Percentiles rank a stretch among this genome's conserved stretches.
phyloP scores from a whole-genome alignment of 2,888 invertebrate genomes.

The Drosophila lacicola region DNA sequence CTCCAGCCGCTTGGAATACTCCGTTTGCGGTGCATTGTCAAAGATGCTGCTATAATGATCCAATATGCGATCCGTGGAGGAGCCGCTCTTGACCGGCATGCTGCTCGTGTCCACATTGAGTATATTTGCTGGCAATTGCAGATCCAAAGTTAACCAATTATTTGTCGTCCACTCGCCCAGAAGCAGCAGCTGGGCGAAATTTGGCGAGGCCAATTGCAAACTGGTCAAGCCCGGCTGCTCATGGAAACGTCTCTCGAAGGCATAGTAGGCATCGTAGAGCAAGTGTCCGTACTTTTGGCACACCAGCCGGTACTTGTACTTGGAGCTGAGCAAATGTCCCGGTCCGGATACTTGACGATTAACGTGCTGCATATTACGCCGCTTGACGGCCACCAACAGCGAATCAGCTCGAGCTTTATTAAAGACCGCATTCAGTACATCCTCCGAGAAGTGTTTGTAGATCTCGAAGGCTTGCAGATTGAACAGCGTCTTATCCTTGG shows the following conservation, averaged over 20 bases:
- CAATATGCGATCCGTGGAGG: slow-evolving; percentile 81
- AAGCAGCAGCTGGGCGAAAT: slow-evolving; percentile 86
- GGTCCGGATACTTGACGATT: slow-evolving; percentile 79
- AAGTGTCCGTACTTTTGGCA: slow-evolving; percentile 77
- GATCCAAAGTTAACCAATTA: slow-evolving; percentile 71
- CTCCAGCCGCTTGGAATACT: slow-evolving; percentile 82
- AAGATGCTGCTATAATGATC: slow-evolving; percentile 83
- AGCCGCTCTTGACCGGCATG: slow-evolving; percentile 66
- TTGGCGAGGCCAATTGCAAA: slow-evolving; percentile 83
- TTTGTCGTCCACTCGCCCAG: slow-evolving; percentile 86
- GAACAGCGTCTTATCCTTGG: slow-evolving; percentile 88
- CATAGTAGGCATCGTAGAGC: slow-evolving; percentile 70
- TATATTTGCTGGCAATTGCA: slow-evolving; percentile 82
- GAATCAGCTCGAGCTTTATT: slow-evolving; percentile 87
- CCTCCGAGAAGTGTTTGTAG: slow-evolving; percentile 90
- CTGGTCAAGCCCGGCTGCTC: neutral
- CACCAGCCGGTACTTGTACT: slow-evolving; percentile 83
- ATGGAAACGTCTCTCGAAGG: slow-evolving; percentile 60
- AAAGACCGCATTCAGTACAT: slow-evolving; percentile 87
- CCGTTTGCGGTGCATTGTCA: slow-evolving; percentile 83
- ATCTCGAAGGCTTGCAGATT: slow-evolving; percentile 89
- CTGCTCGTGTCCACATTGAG: slow-evolving; percentile 83
- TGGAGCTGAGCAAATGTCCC: slow-evolving; percentile 84
- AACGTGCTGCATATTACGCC: slow-evolving; percentile 78
- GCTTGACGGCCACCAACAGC: slow-evolving; percentile 86